These are phyloP conservation scores for Medauroidea extradentata DNA, from an alignment of 1,140 invertebrate species.

Conservation along the genomic window DNA sequence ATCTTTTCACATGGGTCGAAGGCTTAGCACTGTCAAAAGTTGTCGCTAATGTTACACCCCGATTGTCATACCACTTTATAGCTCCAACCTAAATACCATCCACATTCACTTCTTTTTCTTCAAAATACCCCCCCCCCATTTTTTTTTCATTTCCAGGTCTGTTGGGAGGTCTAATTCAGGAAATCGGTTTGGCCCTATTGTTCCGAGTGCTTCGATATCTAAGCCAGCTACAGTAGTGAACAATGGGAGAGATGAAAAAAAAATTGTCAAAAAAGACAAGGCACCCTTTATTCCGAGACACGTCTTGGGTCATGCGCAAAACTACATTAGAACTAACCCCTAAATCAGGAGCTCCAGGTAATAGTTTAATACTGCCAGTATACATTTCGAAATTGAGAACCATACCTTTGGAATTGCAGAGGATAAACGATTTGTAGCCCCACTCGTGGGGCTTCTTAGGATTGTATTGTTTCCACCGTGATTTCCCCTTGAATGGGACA, in stretches of 20 bases:
- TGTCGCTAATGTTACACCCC: background rate
- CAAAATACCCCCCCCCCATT: background rate
- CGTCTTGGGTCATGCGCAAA: background rate
- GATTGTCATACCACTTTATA: slow-evolving; percentile 2
- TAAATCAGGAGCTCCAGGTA: background rate
- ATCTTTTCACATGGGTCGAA: background rate
- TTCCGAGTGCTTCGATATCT: no score
- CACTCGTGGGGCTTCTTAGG: slow-evolving; percentile 43
- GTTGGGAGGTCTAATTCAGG: no score
- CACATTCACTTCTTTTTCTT: background rate
- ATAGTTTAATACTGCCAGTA: slow-evolving; percentile 24
- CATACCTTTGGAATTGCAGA: slow-evolving; percentile 35
- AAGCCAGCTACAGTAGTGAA: slow-evolving; percentile 9
- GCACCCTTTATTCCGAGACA: background rate
- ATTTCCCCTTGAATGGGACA: slow-evolving; percentile 42
- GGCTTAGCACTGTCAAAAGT: background rate
- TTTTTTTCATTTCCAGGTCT: no score
- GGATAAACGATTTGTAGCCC: slow-evolving; percentile 43
- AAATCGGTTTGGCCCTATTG: no score
- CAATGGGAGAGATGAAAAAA: slow-evolving; percentile 19
- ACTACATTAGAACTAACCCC: background rate
- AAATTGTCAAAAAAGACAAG: slow-evolving; percentile 4
- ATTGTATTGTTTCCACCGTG: slow-evolving; percentile 43
- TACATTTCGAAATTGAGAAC: slow-evolving; percentile 44
- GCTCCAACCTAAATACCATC: slow-evolving; percentile 11